phyloP scores from a whole-genome alignment of 2,113 vertebrate genomes.

The Athene cunicularia region DNA sequence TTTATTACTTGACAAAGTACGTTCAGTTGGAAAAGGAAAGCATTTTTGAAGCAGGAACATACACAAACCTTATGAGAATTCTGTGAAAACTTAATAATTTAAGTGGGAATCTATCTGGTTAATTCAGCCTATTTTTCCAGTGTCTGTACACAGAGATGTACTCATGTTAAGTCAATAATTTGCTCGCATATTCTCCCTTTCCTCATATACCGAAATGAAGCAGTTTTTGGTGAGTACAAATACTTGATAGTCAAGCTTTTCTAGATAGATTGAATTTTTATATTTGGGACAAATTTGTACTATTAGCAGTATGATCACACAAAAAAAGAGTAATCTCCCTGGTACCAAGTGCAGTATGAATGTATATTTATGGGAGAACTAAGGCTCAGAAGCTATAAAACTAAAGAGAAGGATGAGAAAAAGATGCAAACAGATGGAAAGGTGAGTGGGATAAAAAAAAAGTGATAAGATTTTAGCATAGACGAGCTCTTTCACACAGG shows the following conservation, averaged over 20 bases:
- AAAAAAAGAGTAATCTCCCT: neutral
- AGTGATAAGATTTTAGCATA: neutral
- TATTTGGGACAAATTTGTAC: neutral
- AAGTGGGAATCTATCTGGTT: neutral
- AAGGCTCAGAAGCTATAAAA: neutral
- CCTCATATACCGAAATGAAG: neutral
- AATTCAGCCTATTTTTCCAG: neutral
- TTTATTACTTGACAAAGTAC: neutral
- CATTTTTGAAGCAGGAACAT: neutral
- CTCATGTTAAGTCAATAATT: neutral
- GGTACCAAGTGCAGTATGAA: neutral
- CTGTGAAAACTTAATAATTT: neutral
- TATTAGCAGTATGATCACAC: neutral
- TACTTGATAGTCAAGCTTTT: neutral
- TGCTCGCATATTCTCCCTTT: neutral
- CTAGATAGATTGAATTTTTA: rapidly evolving
- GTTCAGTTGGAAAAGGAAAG: neutral
- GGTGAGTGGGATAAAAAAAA: neutral
- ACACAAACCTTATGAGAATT: neutral
- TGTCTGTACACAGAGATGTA: neutral
- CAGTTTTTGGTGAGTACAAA: neutral
- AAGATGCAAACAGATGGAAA: neutral
- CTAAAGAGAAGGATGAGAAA: neutral
- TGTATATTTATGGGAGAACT: neutral
- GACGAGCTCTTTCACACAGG: neutral